Percentiles rank a stretch among this genome's conserved stretches.
Evolutionary conservation across 1,140 invertebrate genomes (phyloP).

Genomic region (Bombus fervidus): DNA sequence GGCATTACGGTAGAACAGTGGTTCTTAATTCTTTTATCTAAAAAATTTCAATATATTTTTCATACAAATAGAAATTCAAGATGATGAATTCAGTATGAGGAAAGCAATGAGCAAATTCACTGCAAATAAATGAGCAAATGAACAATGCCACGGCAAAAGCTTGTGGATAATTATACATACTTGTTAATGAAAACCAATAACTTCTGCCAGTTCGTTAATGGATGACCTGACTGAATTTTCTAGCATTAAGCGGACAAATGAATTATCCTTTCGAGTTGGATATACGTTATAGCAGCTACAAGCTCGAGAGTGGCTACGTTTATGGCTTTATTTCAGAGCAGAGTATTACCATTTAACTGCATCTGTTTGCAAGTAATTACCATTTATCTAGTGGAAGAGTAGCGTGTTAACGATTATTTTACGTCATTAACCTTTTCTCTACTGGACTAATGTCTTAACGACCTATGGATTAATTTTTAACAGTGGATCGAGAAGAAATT

Average conservation of each 20-base stretch:
- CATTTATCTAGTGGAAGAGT: background rate
- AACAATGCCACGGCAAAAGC: background rate
- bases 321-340: background rate
- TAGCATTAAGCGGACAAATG: background rate
- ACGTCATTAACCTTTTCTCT: background rate
- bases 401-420: conserved; percentile 10
- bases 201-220: background rate
- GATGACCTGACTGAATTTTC: background rate
- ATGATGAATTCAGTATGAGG: too few species aligned
- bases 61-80: background rate
- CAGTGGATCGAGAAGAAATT: background rate
- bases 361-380: conserved; percentile 11
- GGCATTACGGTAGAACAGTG: too few species aligned
- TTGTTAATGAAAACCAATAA: background rate
- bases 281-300: background rate
- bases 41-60: background rate
- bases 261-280: background rate
- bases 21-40: background rate
- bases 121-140: too few species aligned
- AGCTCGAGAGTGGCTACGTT: background rate
- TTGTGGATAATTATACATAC: background rate
- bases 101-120: background rate
- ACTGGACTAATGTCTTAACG: background rate
- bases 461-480: background rate
- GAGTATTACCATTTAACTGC: background rate